Base-by-base conservation (phyloP, 2,888 invertebrate genomes). In the Sipunculus nudus region DNA sequence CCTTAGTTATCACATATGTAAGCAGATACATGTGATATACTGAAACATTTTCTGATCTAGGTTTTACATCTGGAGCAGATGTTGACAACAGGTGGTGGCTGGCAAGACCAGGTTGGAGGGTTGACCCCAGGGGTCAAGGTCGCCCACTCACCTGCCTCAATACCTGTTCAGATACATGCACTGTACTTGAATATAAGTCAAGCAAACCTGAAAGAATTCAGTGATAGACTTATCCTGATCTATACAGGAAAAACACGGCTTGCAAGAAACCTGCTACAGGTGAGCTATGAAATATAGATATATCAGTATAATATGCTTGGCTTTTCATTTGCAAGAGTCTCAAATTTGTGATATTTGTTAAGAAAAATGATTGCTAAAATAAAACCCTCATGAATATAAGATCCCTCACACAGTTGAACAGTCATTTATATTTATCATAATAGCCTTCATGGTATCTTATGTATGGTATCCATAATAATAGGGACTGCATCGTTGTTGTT, bases 31-130 rank as follows among this genome's bases (percentile, higher is more conserved):
- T 25, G 8, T 47, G 19, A 25, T 6, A 25, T 8, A 13, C 10
- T 13, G 13, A 26, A 47, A 4, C 3, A n/a, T 31, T 32, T 10
- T 43, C 31, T 35, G n/a, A 49, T 70, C 1, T 65, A 86, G 86
- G 86, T 86, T 2, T 71, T 87, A 16, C 79, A 83, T 63, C 76
- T 86, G 29, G 87, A 87, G 66, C 87, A 87, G 71, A 68, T 87
- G 67, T 73, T 87, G 70, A 87, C 87, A 2, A 86, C 86, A 6
- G 87, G 87, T 3, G 87, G 87, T 1, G 87, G 87, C 0, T 87
- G 87, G 87, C 87, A 87, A 75, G 87, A 87, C 72, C 86, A 86
- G 74, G 82, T 87, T 2, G 86, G 87, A 21, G 86, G 86, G 0
- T 68, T 87, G 13, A 55, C 49, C 35, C 83, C 83, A 1, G 86